Evolutionary conservation across 1,140 invertebrate genomes (phyloP), one percentile per base, ranked within the genome.

Genomic region (Drosophila willistoni): DNA sequence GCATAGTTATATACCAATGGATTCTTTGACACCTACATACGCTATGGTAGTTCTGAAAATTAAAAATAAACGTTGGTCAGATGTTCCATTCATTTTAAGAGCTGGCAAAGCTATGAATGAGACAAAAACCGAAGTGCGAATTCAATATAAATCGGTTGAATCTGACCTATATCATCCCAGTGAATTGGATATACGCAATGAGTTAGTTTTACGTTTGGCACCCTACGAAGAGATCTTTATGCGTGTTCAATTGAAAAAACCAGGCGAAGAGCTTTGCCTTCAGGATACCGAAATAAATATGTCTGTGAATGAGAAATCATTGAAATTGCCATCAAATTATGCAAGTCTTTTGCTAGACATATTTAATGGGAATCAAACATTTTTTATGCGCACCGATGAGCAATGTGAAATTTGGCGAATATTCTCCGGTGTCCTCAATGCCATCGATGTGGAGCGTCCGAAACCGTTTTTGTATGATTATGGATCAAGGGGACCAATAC

Each of bases 401-500:
- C 85, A 90, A 61, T 71, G 71, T 36, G 84, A 89, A 42, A 81
- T 89, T 17, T 89, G 84, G 84, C 84, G 84, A 10, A 89, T 89
- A 12, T 89, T 89, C 36, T 81, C 84, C 0, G 85, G 68, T 2
- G 68, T 72, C 1, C 63, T 89, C 4, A 17, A 12, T 22, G 34
- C 14, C 0, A 78, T 89, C 34, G 84, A 89, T 12, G 1, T 29
- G 0, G 80, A 89, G 1, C 71, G 71, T 0, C 73, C 85, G 0
- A 72, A 79, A 34, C 84, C 84, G 0, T 33, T 84, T 5, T 22
- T n/a, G 2, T 89, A 89, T 51, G 60, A 71, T 7, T 90, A 81
- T 33, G 84, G 84, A 1, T 75, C 85, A 1, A 54, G 77, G 0
- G 84, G 84, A 2, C 84, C 84, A 0, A 17, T 71, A 39, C 61